A percentile compares a stretch with the other conserved stretches of the same genome.
phyloP scores from a whole-genome alignment of 2,888 invertebrate species.

The Teleiodes luculella region DNA sequence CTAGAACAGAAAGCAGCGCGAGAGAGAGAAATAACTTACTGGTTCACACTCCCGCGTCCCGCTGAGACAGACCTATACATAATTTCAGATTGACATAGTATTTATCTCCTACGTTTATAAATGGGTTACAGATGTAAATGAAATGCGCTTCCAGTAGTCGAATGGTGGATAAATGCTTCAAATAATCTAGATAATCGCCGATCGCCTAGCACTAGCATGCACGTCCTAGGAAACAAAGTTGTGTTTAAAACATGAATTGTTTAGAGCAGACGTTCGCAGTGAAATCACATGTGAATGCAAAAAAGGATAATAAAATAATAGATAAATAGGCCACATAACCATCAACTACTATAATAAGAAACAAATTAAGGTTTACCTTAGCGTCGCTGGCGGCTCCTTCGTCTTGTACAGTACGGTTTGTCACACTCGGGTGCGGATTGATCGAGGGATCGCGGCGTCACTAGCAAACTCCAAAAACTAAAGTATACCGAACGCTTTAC shows the following conservation, averaged over 20 bases:
- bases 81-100: background rate
- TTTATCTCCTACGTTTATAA: background rate
- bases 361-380: constrained; percentile 61
- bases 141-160: constrained; percentile 68
- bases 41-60: background rate
- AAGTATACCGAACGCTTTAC: constrained; percentile 30
- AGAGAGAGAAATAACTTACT: constrained; percentile 19
- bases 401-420: constrained; percentile 30
- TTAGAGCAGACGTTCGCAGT: constrained; percentile 70
- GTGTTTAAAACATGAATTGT: constrained; percentile 64
- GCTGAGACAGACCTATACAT: constrained; percentile 2
- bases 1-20: background rate
- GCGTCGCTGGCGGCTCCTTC: constrained; percentile 32
- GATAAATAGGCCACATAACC: constrained; percentile 76
- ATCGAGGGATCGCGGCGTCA: constrained; percentile 26
- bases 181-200: constrained; percentile 38
- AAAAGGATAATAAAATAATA: constrained; percentile 67
- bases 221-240: constrained; percentile 30
- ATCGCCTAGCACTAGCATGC: constrained; percentile 58
- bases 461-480: background rate
- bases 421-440: constrained; percentile 33
- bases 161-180: constrained; percentile 48
- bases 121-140: constrained; percentile 44
- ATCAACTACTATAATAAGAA: constrained; percentile 55
- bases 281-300: constrained; percentile 80